Percentiles rank a stretch among this genome's conserved stretches.
These are phyloP conservation scores for Drosophila nigromelanica DNA, from an alignment of 1,140 invertebrate species.

Conservation along the genomic window DNA sequence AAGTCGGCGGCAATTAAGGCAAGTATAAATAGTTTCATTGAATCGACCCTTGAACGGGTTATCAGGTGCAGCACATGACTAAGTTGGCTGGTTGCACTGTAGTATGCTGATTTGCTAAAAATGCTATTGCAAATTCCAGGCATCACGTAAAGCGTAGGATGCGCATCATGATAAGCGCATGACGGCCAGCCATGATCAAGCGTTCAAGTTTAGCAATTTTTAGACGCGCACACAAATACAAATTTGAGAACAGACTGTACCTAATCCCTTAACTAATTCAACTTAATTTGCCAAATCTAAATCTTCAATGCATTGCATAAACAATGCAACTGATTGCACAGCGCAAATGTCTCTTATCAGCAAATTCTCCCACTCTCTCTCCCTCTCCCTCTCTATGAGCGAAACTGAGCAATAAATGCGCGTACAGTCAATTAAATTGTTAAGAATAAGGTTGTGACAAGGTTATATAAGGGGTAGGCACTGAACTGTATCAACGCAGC, in stretches of 20 bases:
- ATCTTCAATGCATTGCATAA: constrained; percentile 62
- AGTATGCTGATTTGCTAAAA: constrained; percentile 20
- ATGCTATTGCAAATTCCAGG: constrained; percentile 34
- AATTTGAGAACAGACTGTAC: constrained; percentile 14
- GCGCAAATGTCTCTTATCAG: constrained; percentile 44
- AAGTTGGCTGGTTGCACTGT: constrained; percentile 8
- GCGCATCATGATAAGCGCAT: constrained; percentile 67
- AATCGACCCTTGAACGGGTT: constrained; percentile 46
- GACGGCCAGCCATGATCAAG: constrained; percentile 69
- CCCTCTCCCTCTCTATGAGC: neutral
- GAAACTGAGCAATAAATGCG: neutral
- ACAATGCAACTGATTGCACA: constrained; percentile 39
- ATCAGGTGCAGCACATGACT: constrained; percentile 49
- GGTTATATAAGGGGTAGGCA: constrained; percentile 41
- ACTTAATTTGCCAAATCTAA: constrained; percentile 51
- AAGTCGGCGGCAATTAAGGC: constrained; percentile 27
- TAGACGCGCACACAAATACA: constrained; percentile 14
- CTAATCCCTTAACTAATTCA: constrained; percentile 39
- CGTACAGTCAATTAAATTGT: constrained; percentile 8
- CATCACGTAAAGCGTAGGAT: constrained; percentile 33
- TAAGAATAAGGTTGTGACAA: constrained; percentile 51
- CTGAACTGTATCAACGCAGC: neutral
- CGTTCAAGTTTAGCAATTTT: constrained; percentile 60
- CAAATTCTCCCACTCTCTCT: neutral
- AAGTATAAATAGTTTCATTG: constrained; percentile 46